Evolutionary conservation across 1,140 invertebrate genomes (phyloP).

Genomic region (Aleiodes sp.): DNA sequence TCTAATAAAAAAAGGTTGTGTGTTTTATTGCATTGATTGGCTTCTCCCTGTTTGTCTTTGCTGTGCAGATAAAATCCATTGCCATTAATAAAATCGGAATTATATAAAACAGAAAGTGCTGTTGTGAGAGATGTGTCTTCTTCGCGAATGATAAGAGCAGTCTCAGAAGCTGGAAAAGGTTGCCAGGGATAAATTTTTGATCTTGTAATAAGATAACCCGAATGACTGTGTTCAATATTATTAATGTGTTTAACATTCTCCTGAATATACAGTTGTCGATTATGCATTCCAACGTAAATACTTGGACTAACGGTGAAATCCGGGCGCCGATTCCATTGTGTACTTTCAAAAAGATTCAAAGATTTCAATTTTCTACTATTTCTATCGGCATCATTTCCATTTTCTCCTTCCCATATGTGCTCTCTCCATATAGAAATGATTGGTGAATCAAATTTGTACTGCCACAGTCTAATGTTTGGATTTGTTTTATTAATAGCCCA

Average conservation of each 20-base stretch:
- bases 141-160: constrained; percentile 19
- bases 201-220: too few species aligned
- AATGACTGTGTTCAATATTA: constrained; percentile 49
- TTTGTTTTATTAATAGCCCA: constrained; percentile 70
- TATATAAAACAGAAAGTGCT: constrained; percentile 75
- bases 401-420: constrained; percentile 69
- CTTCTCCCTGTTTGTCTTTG: constrained; percentile 54
- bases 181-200: constrained; percentile 71
- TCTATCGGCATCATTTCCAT: not conserved
- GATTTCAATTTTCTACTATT: constrained; percentile 69
- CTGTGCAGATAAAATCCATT: constrained; percentile 76
- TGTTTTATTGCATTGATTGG: constrained; percentile 48
- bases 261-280: constrained; percentile 85
- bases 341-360: constrained; percentile 79
- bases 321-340: constrained; percentile 61
- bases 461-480: constrained; percentile 72
- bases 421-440: constrained; percentile 86
- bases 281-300: constrained; percentile 87
- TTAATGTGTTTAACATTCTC: constrained; percentile 68
- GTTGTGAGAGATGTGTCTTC: constrained; percentile 54
- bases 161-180: constrained; percentile 68
- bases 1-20: constrained; percentile 2
- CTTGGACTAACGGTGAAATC: constrained; percentile 67
- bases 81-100: constrained; percentile 76
- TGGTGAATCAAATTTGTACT: constrained; percentile 82